Base-by-base conservation (phyloP, 1,140 invertebrate species). In the Thalassaphorura encarpata region DNA sequence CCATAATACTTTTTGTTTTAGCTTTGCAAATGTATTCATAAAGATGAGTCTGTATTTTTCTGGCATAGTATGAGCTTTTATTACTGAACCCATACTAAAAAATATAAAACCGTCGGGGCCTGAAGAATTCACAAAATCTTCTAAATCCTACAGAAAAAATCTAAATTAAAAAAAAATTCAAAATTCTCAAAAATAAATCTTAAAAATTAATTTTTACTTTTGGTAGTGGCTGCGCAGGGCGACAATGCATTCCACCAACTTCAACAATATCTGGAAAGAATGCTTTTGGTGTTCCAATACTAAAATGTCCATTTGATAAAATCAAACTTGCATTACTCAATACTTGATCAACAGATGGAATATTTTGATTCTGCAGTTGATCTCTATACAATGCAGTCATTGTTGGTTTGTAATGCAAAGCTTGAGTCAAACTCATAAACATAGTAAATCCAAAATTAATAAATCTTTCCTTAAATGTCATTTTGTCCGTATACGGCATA, bases 231-330 rank as follows among this genome's bases (percentile, higher is more conserved):
- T 62, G 50, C 4, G 61, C 48, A 2, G 50, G 54, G n/a, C 39
- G 27, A 26, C 59, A 66, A 53, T 67, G 67, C 46, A 67, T 61
- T 27, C 56, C 66, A 28, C 59, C 58, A 18, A 57, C 54, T 16
- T 61, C 54, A 13, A 62, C 28, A 26, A 55, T 51, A 27, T 59
- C 60, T 11, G 46, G 40, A 15, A 51, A 23, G 2, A 58, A 29
- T 19, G 39, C 51, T 13, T 29, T 26, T 4, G 41, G 42, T 2
- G 21, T n/a, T n/a, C 28, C 18, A 46, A 58, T 28, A 18, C 43
- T 57, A 21, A 56, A 47, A 43, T 61, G 58, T 23, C 54, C 27
- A 45, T 65, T 65, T 15, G 40, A 41, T 4, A 66, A 47, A 8
- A 62, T 40, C n/a, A 66, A 16, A 33, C 42, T 56, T 15, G 53